Percentiles rank a stretch among this genome's conserved stretches.
Conservation (phyloP, 2,797 vertebrate genomes). For the Geotrypetes seraphini region DNA sequence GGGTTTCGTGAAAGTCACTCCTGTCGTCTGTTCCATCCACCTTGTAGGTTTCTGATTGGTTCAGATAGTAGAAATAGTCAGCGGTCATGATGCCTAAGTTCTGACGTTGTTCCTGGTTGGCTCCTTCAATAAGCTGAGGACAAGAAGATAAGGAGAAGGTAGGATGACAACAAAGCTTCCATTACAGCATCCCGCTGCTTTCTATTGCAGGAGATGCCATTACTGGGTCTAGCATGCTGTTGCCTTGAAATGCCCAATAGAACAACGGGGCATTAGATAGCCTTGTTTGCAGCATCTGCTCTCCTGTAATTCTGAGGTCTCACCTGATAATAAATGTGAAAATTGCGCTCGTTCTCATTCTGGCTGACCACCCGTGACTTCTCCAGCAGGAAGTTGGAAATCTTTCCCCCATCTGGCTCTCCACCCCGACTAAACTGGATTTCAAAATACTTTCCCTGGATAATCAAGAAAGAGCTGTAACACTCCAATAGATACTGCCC, state of each 20-base stretch:
- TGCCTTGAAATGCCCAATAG: too few relatives aligned
- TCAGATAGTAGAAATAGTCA: conserved; percentile 91
- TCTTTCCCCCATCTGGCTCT: conserved; percentile 89
- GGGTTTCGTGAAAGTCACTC: conserved; percentile 80
- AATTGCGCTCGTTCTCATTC: conserved; percentile 88
- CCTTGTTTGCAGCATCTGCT: too few relatives aligned
- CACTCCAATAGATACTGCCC: too few relatives aligned
- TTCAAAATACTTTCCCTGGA: conserved; percentile 94
- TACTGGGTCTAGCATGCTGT: too few relatives aligned
- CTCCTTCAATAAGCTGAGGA: conserved; percentile 79
- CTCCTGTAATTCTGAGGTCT: too few relatives aligned
- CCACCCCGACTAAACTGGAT: conserved; percentile 96
- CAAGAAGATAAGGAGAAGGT: fast-evolving
- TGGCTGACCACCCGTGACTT: conserved; percentile 92
- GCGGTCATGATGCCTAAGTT: conserved; percentile 81
- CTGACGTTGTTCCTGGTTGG: conserved; percentile 73
- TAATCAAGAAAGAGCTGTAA: background rate
- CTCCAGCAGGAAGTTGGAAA: conserved; percentile 93
- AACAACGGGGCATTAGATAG: too few relatives aligned
- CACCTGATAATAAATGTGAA: conserved; percentile 97
- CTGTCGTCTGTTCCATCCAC: conserved; percentile 86
- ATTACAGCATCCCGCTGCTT: background rate
- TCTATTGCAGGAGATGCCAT: background rate
- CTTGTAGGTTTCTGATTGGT: conserved; percentile 87
- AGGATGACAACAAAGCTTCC: too few relatives aligned